Evolutionary conservation across 2,797 vertebrate genomes (phyloP), one percentile per base, ranked within the genome.

Genomic region (Parambassis ranga): DNA sequence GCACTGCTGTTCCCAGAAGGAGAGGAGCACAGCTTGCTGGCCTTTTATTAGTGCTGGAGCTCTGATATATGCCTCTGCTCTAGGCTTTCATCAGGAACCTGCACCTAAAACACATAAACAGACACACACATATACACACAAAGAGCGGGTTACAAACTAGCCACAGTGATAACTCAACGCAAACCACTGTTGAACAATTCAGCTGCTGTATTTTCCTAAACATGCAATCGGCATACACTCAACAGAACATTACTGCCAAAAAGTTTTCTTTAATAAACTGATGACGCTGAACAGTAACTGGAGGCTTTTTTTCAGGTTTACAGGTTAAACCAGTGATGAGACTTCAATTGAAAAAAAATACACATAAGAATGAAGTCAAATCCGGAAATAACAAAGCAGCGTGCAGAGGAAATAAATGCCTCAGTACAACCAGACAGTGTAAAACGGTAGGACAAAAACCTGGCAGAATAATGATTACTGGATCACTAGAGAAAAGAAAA

Each of bases 1-100:
- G 84, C 81, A 15, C 65, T 36, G 53, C 75, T 78, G 90, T 87
- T 93, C 91, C 90, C 91, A 91, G 89, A 93, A 91, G 90, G 85
- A 91, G 82, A 85, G 83, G 76, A 87, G 87, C 90, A 75, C 86
- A 87, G 87, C 87, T 89, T 89, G 90, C 87, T 88, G 86, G 87
- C 88, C 90, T 91, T 93, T 92, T 92, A 93, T 92, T 92, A 92
- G 87, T 72, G 82, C 82, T 72, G 81, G 83, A 89, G 75, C 89
- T 89, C 90, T 92, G 90, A 92, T 92, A 90, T 91, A 90, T 87
- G 89, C 87, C 87, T 89, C 75, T 82, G 82, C 83, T 87, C 83
- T 76, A 84, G 88, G 88, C 91, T 92, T 93, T 92, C 91, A 92
- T 92, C 88, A 89, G 63, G 82, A 89, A 87, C 76, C 85, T 81